Evolutionary conservation across 64 coral and sea anemone species (phyloP).

Genomic region (Montipora foliosa): DNA sequence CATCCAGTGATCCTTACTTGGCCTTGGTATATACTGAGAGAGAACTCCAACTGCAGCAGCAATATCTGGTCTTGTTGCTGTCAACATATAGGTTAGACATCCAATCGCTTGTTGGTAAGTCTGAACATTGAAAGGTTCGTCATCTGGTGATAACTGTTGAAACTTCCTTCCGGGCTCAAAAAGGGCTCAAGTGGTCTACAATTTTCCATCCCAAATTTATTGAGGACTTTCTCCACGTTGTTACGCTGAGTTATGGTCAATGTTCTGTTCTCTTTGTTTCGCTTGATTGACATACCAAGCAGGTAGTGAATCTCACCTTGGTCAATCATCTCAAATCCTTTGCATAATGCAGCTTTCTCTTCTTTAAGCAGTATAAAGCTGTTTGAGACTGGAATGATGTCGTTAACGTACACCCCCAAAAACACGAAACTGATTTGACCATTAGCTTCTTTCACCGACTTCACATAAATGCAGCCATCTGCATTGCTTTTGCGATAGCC

Average conservation of each 20-base stretch:
- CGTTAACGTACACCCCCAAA: conserved; percentile 64
- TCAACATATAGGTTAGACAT: conserved; percentile 38
- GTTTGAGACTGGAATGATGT: conserved; percentile 74
- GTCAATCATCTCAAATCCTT: background rate
- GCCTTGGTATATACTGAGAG: conserved; percentile 14
- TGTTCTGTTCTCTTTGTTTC: conserved; percentile 12
- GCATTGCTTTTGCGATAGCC: conserved; percentile 59
- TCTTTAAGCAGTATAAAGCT: conserved; percentile 29
- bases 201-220: conserved; percentile 57
- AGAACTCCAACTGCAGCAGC: conserved; percentile 25
- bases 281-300: conserved; percentile 11
- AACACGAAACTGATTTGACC: conserved; percentile 68
- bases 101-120: conserved; percentile 51
- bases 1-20: conserved; percentile 42
- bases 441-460: conserved; percentile 51
- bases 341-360: conserved; percentile 55
- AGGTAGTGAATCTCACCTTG: background rate
- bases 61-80: conserved; percentile 47
- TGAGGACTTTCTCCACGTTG: conserved; percentile 12
- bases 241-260: conserved; percentile 12
- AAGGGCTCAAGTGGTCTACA: conserved; percentile 30
- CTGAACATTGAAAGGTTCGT: background rate
- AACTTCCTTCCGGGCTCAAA: background rate
- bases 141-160: background rate
- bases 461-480: conserved; percentile 70